Evolutionary conservation across 2,888 invertebrate genomes (phyloP).

Genomic region (Autographa pulchrina): DNA sequence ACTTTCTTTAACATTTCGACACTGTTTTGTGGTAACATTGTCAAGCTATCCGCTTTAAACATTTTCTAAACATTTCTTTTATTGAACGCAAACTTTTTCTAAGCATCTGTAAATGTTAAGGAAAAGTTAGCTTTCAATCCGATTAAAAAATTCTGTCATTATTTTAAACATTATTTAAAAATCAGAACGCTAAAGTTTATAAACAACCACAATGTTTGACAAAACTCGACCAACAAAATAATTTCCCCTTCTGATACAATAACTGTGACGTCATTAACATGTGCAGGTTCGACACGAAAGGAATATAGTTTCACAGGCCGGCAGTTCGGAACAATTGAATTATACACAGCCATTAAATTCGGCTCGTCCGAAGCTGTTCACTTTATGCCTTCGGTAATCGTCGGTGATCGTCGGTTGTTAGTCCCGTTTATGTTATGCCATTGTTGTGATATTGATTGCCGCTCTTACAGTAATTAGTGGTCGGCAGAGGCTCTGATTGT

Average conservation of each 20-base stretch:
- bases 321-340: conserved; percentile 83
- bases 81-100: conserved; percentile 1
- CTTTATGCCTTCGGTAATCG: conserved; percentile 71
- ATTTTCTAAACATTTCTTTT: neutral
- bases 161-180: neutral
- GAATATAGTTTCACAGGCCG: conserved; percentile 81
- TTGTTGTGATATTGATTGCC: conserved; percentile 34
- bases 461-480: conserved; percentile 37
- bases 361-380: conserved; percentile 63
- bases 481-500: conserved; percentile 26
- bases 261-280: conserved; percentile 29
- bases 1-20: neutral
- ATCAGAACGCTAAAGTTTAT: neutral
- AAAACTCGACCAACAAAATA: neutral
- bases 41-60: conserved; percentile 1
- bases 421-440: conserved; percentile 63
- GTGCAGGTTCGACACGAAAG: conserved; percentile 69
- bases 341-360: conserved; percentile 82
- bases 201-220: neutral
- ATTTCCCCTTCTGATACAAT: conserved; percentile 26
- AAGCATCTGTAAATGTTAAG: neutral
- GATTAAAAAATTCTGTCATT: neutral
- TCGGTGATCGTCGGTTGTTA: conserved; percentile 69
- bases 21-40: neutral
- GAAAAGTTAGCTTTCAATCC: neutral